Base-by-base conservation (phyloP, 2,797 vertebrate genomes). In the Phrynocephalus vlangalii region DNA sequence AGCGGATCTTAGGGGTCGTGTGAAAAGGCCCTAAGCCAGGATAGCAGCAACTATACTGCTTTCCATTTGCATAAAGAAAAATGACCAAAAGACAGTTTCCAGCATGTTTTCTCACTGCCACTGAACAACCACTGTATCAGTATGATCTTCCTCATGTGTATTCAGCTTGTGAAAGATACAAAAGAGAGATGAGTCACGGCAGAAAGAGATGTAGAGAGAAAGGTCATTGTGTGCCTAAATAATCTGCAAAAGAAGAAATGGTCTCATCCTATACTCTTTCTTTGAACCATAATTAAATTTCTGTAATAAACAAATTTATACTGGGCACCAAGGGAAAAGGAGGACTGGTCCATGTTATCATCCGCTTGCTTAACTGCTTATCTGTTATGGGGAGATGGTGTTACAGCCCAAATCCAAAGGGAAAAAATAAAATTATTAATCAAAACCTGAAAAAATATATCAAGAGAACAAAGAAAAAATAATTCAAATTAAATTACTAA, bases 141-240 rank as follows among this genome's bases (percentile, higher is more conserved):
- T 60, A 26, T 76, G 18, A 76, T 88, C 80, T 82, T 68, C 60
- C 24, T 78, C 77, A 77, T 56, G 63, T 60, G 73, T n/a, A 56
- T 44, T 76, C 79, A 10, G 30, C 71, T 56, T 56, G 30, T 70
- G 48, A 85, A 85, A 33, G 48, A 82, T 30, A 50, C 52, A 72
- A 86, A 84, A 84, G 82, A 78, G 68, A 28, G 71, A 85, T 88
- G 87, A 88, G 33, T 88, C 83, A 88, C 11, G 73, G 18, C 48
- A 33, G 48, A 22, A 79, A 82, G 82, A 88, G 83, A 85, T 52
- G 30, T 38, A 81, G 9, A 13, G 60, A 79, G 72, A 85, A 88
- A 88, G 87, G 83, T 88, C 87, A 85, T 30, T 10, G 78, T 56
- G 28, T 44, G 60, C 56, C 83, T 88, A 28, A 56, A 82, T 77